A percentile compares a stretch with the other conserved stretches of the same genome.
phyloP scores from a whole-genome alignment of 2,888 invertebrate genomes.

The Stictocephala bisonia region DNA sequence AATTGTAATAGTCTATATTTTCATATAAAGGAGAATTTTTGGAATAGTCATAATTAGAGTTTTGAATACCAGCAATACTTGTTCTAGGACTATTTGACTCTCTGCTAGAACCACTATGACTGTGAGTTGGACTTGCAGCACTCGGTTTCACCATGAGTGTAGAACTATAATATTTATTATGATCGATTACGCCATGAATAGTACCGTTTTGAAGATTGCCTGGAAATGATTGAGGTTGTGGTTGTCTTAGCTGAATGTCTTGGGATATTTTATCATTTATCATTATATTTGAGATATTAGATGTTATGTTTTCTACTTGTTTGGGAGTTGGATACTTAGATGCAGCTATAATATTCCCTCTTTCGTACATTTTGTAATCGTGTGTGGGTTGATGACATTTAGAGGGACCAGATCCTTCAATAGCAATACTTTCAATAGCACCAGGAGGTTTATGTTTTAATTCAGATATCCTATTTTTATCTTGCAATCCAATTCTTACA shows the following conservation, averaged over 20 bases:
- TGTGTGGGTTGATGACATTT: conserved; percentile 53
- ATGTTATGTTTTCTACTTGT: conserved; percentile 73
- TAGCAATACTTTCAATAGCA: conserved; percentile 74
- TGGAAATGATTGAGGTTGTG: conserved; percentile 40
- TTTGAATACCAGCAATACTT: conserved; percentile 61
- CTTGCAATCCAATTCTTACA: conserved; percentile 43
- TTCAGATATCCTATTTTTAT: conserved; percentile 58
- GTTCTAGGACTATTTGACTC: conserved; percentile 67
- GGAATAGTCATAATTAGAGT: conserved; percentile 58
- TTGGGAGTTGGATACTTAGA: conserved; percentile 84
- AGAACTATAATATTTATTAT: conserved; percentile 57
- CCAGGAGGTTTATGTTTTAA: conserved; percentile 71
- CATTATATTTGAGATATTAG: conserved; percentile 43
- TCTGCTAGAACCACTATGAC: conserved; percentile 72
- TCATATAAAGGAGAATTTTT: conserved; percentile 76
- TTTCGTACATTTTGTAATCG: conserved; percentile 74
- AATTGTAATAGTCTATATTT: conserved; percentile 83
- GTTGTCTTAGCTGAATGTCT: conserved; percentile 42
- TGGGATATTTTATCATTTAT: conserved; percentile 49
- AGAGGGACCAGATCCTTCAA: conserved; percentile 64
- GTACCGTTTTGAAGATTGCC: conserved; percentile 50
- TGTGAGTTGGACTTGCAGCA: conserved; percentile 69
- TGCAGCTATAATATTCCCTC: conserved; percentile 80
- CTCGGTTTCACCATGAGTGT: conserved; percentile 53
- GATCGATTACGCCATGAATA: conserved; percentile 50